Conservation (phyloP, 1,140 invertebrate genomes). For the Halesus radiatus region DNA sequence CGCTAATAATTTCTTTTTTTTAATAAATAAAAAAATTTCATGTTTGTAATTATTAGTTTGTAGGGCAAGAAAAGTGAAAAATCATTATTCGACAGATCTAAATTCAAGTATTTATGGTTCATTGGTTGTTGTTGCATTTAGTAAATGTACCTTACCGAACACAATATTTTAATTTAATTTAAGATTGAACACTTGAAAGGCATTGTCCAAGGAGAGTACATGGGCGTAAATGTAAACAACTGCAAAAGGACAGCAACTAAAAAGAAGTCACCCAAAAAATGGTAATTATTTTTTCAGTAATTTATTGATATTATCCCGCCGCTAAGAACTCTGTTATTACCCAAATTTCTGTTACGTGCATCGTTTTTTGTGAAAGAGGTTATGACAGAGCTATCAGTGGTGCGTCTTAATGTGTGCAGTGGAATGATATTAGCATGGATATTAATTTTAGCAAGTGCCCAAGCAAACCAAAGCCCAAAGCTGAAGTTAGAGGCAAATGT, state of each 20-base stretch:
- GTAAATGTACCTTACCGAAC: too few relatives aligned
- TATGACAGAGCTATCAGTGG: neutral
- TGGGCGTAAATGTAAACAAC: slow-evolving; percentile 10
- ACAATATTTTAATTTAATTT: neutral
- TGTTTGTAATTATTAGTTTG: too few relatives aligned
- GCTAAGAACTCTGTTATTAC: too few relatives aligned
- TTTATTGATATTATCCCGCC: too few relatives aligned
- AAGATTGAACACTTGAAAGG: slow-evolving; percentile 41
- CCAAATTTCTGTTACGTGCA: too few relatives aligned
- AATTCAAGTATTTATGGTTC: too few relatives aligned
- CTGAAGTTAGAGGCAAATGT: neutral
- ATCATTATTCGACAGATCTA: too few relatives aligned
- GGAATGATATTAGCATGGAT: neutral
- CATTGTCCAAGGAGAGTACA: slow-evolving; percentile 35
- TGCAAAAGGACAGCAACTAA: neutral
- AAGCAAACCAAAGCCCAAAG: neutral
- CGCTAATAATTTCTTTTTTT: too few relatives aligned
- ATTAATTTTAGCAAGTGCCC: slow-evolving; percentile 26
- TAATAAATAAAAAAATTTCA: too few relatives aligned
- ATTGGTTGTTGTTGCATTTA: too few relatives aligned
- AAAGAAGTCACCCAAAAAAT: slow-evolving; percentile 7
- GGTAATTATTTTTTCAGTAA: neutral
- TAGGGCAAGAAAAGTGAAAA: too few relatives aligned
- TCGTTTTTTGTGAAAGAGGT: neutral
- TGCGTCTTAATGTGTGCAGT: neutral